Evolutionary conservation across 2,888 invertebrate species (phyloP).

Genomic region (Prosopocoilus inquinatus): DNA sequence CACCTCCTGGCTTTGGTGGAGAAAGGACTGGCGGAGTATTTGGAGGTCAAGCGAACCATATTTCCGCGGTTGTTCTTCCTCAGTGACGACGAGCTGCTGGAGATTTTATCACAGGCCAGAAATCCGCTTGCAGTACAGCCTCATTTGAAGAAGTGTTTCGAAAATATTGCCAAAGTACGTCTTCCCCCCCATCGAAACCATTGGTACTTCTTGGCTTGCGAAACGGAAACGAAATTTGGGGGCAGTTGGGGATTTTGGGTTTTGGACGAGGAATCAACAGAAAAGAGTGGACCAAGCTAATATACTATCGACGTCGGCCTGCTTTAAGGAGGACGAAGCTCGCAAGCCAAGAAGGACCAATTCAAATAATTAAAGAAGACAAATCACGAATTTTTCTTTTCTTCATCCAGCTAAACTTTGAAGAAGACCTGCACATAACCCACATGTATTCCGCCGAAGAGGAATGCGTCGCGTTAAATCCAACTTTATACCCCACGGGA

Average conservation of each 20-base stretch:
- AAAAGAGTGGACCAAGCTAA: too few species aligned
- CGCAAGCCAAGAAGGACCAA: too few species aligned
- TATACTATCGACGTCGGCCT: too few species aligned
- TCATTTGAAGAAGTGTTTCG: constrained; percentile 80
- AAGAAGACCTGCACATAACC: constrained; percentile 65
- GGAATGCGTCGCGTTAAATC: constrained; percentile 66
- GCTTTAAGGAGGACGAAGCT: too few species aligned
- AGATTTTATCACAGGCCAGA: constrained; percentile 76
- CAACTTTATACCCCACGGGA: constrained; percentile 66
- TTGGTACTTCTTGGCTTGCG: too few species aligned
- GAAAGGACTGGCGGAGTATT: constrained; percentile 73
- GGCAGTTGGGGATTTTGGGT: too few species aligned
- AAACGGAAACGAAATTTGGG: too few species aligned
- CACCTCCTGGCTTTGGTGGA: constrained; percentile 70
- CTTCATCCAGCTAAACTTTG: constrained; percentile 61
- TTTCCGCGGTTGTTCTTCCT: constrained; percentile 81
- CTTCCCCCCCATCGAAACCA: too few species aligned
- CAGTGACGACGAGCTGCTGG: constrained; percentile 79
- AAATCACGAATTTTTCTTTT: background rate
- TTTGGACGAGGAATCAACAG: too few species aligned
- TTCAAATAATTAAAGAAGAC: too few species aligned
- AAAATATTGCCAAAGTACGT: constrained; percentile 66
- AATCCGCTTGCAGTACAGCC: constrained; percentile 78
- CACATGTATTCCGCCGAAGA: constrained; percentile 77
- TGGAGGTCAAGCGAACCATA: constrained; percentile 71